A percentile compares a stretch with the other conserved stretches of the same genome.
Evolutionary conservation across 2,888 invertebrate species (phyloP).

Genomic region (Caenorhabditis wallacei): DNA sequence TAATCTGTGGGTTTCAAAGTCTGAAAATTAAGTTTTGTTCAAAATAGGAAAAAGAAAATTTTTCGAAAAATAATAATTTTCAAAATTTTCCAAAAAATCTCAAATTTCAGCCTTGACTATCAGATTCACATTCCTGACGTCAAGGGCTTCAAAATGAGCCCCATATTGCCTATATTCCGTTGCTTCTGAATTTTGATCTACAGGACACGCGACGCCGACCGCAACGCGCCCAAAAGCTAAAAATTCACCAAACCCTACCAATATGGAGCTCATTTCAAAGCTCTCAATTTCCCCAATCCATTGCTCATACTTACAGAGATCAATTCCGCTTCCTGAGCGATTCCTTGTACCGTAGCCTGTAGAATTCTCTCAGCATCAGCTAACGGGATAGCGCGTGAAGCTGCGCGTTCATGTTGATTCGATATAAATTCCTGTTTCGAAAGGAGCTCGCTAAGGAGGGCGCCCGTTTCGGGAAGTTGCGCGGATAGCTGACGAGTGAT

Average conservation of each 20-base stretch:
- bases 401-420: conserved; percentile 66
- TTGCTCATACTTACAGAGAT: not conserved
- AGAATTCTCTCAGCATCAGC: conserved; percentile 90
- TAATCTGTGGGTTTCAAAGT: too few species aligned
- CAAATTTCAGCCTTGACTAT: too few species aligned
- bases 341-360: conserved; percentile 88
- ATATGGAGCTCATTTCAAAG: not conserved
- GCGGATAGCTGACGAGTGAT: conserved; percentile 91
- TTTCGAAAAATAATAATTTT: too few species aligned
- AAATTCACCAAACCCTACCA: not conserved
- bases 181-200: not conserved
- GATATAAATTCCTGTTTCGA: conserved; percentile 89
- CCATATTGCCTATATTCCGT: not conserved
- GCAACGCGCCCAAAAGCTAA: not conserved
- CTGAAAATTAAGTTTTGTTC: too few species aligned
- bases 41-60: too few species aligned
- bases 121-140: too few species aligned
- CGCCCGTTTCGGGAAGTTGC: conserved; percentile 94
- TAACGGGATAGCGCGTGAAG: conserved; percentile 60
- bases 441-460: conserved; percentile 92
- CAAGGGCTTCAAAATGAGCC: not conserved
- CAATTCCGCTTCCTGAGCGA: conserved; percentile 83
- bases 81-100: too few species aligned
- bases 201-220: not conserved
- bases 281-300: not conserved